Base-by-base conservation (phyloP, 2,888 invertebrate genomes). In the Ophion ellenae region DNA sequence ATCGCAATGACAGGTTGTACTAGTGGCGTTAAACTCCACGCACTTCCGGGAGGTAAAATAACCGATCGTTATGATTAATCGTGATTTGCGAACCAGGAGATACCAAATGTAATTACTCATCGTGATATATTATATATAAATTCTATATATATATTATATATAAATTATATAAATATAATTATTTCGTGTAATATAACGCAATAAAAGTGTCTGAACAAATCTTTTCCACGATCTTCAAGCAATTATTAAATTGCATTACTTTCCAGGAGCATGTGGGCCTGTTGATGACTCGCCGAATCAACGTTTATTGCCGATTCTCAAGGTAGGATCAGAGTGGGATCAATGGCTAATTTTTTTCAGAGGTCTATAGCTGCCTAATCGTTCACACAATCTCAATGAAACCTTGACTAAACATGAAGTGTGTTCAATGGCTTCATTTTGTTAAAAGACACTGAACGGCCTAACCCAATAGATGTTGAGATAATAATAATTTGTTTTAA, bases 121-220 rank as follows among this genome's bases (percentile, higher is more conserved):
- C 90, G 90, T 92, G 91, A 93, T 92, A 91, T 89, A 91, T 90
- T 88, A 91, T 91, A 89, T 90, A 91, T 92, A 89, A 89, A 91
- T 93, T 92, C 92, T 92, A 91, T 91, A 92, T 92, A 93, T 66
- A 80, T 20, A 20, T 20, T 75, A 79, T 57, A 63, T 92, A 93
- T 61, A 74, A 24, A 32, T 47, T 75, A 87, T 90, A 89, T 90
- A 91, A 78, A 85, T 81, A 85, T 70, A 61, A 85, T 71, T 82
- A 86, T 85, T 88, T 85, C 78, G 80, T 87, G 88, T 88, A 88
- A 87, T 78, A 88, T 88, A 87, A 87, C 77, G 86, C 86, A 88
- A 88, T 87, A 87, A 88, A 88, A 82, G 74, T 86, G 86, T 86
- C 84, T 74, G 70, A 86, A 53, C 24, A 77, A 84, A 81, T 28